Evolutionary conservation across 2,113 vertebrate species (phyloP).

Genomic region (Tragelaphus strepsiceros): DNA sequence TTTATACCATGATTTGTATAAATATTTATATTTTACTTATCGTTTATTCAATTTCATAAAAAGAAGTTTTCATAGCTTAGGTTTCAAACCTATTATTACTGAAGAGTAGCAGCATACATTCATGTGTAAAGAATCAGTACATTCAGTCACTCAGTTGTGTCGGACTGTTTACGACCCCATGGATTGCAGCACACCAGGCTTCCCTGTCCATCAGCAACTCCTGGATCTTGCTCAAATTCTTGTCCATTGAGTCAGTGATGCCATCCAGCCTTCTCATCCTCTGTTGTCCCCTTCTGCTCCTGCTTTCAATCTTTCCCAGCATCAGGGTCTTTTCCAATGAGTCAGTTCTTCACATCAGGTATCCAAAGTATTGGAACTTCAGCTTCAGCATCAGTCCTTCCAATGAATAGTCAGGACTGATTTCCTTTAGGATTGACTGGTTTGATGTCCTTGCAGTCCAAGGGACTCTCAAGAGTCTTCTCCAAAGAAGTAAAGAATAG

Average conservation of each 20-base stretch:
- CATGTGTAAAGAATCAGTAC: neutral
- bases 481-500: neutral
- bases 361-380: neutral
- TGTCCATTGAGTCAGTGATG: neutral
- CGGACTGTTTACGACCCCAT: fast-evolving
- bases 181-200: neutral
- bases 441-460: neutral
- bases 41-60: neutral
- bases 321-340: neutral
- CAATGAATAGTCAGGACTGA: neutral
- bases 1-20: neutral
- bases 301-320: neutral
- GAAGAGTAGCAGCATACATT: neutral
- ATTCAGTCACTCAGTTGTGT: neutral
- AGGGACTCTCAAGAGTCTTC: neutral
- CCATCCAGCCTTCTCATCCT: neutral
- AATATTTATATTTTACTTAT: neutral
- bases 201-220: neutral
- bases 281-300: neutral
- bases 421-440: neutral
- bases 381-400: neutral
- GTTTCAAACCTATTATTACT: neutral
- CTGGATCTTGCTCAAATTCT: neutral
- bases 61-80: neutral
- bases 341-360: neutral